These are phyloP conservation scores for Drosophila takahashii DNA, from an alignment of 1,140 invertebrate species.

Conservation along the genomic window DNA sequence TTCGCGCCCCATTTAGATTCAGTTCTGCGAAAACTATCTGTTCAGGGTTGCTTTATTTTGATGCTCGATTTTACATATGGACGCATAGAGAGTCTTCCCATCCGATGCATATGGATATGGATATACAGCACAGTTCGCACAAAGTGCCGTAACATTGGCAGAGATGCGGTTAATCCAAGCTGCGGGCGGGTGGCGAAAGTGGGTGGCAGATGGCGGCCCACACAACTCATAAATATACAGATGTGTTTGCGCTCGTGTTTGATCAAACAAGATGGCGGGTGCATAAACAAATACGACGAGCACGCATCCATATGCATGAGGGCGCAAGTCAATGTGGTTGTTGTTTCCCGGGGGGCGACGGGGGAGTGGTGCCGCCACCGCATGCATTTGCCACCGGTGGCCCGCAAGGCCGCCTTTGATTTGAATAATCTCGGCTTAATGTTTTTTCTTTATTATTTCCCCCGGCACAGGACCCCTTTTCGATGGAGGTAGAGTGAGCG, in stretches of 20 bases:
- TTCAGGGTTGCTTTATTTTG: no score
- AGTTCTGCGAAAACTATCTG: no score
- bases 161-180: slow-evolving; percentile 41
- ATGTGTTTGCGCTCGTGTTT: slow-evolving; percentile 63
- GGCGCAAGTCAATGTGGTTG: slow-evolving; percentile 60
- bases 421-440: slow-evolving; percentile 75
- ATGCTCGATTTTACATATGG: no score
- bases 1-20: no score
- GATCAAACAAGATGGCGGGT: slow-evolving; percentile 74
- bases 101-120: slow-evolving; percentile 13
- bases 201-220: not conserved
- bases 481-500: slow-evolving; percentile 5
- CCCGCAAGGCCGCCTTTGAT: slow-evolving; percentile 67
- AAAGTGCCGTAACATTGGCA: slow-evolving; percentile 36
- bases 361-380: not conserved
- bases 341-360: slow-evolving; percentile 3
- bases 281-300: slow-evolving; percentile 61
- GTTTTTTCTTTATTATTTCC: slow-evolving; percentile 30
- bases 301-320: slow-evolving; percentile 72
- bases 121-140: slow-evolving; percentile 11
- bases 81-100: not conserved
- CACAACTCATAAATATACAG: slow-evolving; percentile 77
- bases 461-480: not conserved
- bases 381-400: slow-evolving; percentile 38
- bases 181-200: not conserved